These are phyloP conservation scores for Shargacucullia verbasci DNA, from an alignment of 2,888 invertebrate genomes.

Conservation along the genomic window DNA sequence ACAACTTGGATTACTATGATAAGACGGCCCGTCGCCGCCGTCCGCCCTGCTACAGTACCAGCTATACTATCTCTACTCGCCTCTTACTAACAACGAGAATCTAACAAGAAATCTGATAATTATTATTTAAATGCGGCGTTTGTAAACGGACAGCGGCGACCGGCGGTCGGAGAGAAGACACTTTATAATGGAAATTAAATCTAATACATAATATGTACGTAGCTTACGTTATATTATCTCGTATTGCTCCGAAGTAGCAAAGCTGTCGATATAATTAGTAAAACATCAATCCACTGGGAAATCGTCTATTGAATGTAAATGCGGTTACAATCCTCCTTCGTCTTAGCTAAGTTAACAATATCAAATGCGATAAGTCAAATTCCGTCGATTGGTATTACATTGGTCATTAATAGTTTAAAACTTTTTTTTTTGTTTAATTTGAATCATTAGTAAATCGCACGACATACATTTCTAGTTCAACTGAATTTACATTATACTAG, in stretches of 20 bases:
- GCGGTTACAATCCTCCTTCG: conserved; percentile 72
- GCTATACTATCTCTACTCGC: conserved; percentile 63
- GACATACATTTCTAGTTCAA: conserved; percentile 83
- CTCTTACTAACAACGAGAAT: conserved; percentile 67
- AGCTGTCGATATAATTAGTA: conserved; percentile 67
- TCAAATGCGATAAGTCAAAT: conserved; percentile 77
- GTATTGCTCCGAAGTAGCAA: conserved; percentile 65
- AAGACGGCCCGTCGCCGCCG: conserved; percentile 63
- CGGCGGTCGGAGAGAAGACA: conserved; percentile 72
- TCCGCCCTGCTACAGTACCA: conserved; percentile 49
- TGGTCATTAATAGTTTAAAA: conserved; percentile 79
- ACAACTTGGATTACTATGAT: conserved; percentile 70
- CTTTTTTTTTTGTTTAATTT: conserved; percentile 65
- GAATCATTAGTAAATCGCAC: conserved; percentile 71
- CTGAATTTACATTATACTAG: conserved; percentile 81
- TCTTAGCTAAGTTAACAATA: conserved; percentile 68
- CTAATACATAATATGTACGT: conserved; percentile 79
- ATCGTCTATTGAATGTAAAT: conserved; percentile 76
- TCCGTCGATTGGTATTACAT: conserved; percentile 75
- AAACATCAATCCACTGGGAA: conserved; percentile 72
- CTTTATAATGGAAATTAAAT: conserved; percentile 81
- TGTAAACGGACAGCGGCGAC: conserved; percentile 68
- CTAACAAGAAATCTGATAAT: conserved; percentile 78
- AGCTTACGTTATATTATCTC: conserved; percentile 72
- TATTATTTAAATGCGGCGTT: conserved; percentile 73